Percentiles rank a stretch among this genome's conserved stretches.
phyloP scores from a whole-genome alignment of 2,113 vertebrate species.

The Hydropotes inermis region DNA sequence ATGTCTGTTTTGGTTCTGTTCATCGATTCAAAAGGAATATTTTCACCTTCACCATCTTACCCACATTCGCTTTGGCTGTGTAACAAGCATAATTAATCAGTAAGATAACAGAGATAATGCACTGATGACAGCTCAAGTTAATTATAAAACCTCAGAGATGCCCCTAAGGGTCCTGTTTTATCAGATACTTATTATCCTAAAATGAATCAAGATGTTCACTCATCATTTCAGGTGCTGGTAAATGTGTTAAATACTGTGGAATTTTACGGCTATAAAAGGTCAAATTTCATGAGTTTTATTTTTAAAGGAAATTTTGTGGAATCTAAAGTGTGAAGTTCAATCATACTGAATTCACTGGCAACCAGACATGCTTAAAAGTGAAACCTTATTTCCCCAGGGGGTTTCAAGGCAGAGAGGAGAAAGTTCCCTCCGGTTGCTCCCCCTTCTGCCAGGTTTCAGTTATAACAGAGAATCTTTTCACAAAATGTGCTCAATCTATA shows the following conservation, averaged over 20 bases:
- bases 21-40: neutral
- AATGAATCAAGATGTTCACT: constrained; percentile 52
- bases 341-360: constrained; percentile 63
- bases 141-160: constrained; percentile 32
- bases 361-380: constrained; percentile 39
- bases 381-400: constrained; percentile 68
- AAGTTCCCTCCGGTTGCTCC: constrained; percentile 54
- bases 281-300: constrained; percentile 73
- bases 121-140: neutral
- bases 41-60: neutral
- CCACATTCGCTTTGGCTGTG: neutral
- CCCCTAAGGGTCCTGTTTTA: neutral
- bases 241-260: constrained; percentile 35
- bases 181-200: constrained; percentile 27
- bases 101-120: constrained; percentile 24
- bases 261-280: constrained; percentile 63
- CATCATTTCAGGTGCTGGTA: constrained; percentile 54
- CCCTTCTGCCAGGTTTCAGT: constrained; percentile 70
- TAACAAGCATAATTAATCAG: neutral
- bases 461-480: constrained; percentile 82
- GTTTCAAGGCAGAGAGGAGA: constrained; percentile 68
- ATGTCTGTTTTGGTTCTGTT: neutral
- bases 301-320: constrained; percentile 65
- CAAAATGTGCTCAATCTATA: constrained; percentile 74
- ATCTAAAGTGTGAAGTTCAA: constrained; percentile 45